Conservation (phyloP, 2,113 vertebrate genomes). For the Chloropsis cyanopogon region DNA sequence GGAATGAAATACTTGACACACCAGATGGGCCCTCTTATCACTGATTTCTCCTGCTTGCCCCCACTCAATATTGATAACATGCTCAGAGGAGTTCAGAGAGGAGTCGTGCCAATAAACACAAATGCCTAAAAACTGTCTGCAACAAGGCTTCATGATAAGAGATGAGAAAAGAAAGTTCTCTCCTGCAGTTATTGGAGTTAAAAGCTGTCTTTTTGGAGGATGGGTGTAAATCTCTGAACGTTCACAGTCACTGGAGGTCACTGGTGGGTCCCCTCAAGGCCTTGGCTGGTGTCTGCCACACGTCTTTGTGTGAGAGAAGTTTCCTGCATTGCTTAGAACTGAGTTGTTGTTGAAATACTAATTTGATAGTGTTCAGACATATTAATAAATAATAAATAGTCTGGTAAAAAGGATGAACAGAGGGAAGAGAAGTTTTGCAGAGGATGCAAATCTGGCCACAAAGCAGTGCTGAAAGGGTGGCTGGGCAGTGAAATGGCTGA, state of each 20-base stretch:
- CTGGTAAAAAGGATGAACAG: background rate
- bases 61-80: background rate
- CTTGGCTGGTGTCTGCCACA: background rate
- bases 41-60: background rate
- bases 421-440: slow-evolving; percentile 13
- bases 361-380: background rate
- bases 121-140: slow-evolving; percentile 1
- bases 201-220: background rate
- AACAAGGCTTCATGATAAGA: background rate
- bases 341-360: background rate
- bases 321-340: background rate
- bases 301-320: background rate
- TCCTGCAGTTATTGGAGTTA: background rate
- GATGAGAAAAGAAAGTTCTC: background rate
- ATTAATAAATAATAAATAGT: background rate
- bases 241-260: background rate
- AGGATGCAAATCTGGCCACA: background rate
- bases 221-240: background rate
- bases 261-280: background rate
- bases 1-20: background rate
- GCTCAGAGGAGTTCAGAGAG: background rate
- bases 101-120: background rate
- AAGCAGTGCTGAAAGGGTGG: background rate
- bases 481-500: background rate
- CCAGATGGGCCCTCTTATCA: background rate